Evolutionary conservation across 2,113 vertebrate genomes (phyloP).

Genomic region (Ammodramus savannarum): DNA sequence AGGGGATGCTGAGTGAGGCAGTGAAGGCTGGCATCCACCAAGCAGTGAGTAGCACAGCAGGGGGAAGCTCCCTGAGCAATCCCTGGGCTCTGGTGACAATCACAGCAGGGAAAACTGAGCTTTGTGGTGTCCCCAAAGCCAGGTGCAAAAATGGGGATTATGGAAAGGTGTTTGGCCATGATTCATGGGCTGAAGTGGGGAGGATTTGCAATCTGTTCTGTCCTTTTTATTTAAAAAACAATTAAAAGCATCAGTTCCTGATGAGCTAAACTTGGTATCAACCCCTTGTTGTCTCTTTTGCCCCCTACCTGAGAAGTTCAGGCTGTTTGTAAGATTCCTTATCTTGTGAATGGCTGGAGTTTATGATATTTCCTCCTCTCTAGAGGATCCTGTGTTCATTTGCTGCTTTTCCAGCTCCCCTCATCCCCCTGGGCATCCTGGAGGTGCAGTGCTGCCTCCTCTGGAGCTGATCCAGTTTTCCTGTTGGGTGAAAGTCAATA

Average conservation of each 20-base stretch:
- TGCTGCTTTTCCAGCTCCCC: not conserved
- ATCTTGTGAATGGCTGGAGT: not conserved
- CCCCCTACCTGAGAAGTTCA: not conserved
- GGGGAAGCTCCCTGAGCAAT: not conserved
- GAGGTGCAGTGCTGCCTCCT: not conserved
- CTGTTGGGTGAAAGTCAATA: not conserved
- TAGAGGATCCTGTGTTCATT: not conserved
- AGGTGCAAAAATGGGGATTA: not conserved
- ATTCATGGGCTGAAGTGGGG: not conserved
- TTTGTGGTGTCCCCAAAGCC: not conserved
- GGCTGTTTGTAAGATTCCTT: not conserved
- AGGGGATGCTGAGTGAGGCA: constrained; percentile 86
- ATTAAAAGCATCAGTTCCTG: not conserved
- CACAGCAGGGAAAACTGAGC: not conserved
- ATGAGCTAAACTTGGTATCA: not conserved
- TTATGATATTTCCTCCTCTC: not conserved
- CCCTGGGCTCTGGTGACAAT: not conserved
- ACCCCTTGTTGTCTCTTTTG: not conserved
- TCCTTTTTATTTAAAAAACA: not conserved
- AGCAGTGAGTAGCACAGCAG: constrained; percentile 79
- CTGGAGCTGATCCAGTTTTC: not conserved
- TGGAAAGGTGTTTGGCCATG: not conserved
- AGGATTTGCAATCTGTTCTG: not conserved
- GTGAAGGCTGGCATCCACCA: constrained; percentile 85
- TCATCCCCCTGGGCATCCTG: not conserved